These are phyloP conservation scores for Plagodis pulveraria DNA, from an alignment of 2,888 invertebrate species.

Conservation along the genomic window DNA sequence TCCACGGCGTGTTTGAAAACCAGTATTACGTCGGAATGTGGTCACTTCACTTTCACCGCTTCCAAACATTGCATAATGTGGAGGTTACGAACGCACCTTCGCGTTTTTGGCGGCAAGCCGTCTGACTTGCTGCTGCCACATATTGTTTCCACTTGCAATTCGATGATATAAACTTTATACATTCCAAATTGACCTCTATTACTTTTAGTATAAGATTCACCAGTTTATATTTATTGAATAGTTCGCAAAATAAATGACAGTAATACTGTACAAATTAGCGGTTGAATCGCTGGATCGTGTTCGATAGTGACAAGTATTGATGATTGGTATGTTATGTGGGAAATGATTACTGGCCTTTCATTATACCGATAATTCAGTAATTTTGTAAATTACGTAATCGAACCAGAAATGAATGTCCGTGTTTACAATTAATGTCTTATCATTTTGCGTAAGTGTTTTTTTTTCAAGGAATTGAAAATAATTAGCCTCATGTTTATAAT, in stretches of 20 bases:
- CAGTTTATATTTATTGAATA: not conserved
- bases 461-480: too few species aligned
- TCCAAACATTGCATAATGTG: constrained; percentile 29
- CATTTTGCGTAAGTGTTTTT: too few species aligned
- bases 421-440: too few species aligned
- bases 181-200: constrained; percentile 5
- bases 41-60: constrained; percentile 63
- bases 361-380: not conserved
- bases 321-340: constrained; percentile 9
- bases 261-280: constrained; percentile 7
- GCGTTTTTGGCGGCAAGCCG: constrained; percentile 66
- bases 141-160: constrained; percentile 6
- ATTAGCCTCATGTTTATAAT: too few species aligned
- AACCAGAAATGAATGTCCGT: too few species aligned
- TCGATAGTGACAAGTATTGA: constrained; percentile 16
- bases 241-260: not conserved
- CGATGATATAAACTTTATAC: not conserved
- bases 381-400: not conserved
- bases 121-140: constrained; percentile 46
- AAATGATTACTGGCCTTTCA: not conserved
- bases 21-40: constrained; percentile 55
- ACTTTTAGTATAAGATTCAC: not conserved
- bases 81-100: constrained; percentile 41
- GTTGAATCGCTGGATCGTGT: constrained; percentile 4
- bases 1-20: constrained; percentile 27